Evolutionary conservation across 2,113 vertebrate genomes (phyloP).

Genomic region (Tachysurus vachellii): DNA sequence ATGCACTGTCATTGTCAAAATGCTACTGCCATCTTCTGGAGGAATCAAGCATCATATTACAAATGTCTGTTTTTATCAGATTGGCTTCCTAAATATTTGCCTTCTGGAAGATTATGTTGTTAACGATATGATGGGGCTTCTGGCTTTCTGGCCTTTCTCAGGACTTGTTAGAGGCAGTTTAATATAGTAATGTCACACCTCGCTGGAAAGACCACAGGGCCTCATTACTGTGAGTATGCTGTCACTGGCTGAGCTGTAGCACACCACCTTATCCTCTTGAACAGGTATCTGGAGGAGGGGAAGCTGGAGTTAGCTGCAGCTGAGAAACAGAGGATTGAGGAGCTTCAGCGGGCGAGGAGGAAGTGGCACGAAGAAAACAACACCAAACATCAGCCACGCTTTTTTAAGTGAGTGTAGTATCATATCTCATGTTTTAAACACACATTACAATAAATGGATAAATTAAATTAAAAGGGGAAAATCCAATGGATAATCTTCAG

Average conservation of each 20-base stretch:
- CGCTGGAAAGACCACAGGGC: not conserved
- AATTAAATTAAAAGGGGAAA: too few species aligned
- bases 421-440: not conserved
- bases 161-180: not conserved
- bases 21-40: slow-evolving; percentile 41
- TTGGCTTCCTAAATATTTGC: not conserved
- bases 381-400: slow-evolving; percentile 87
- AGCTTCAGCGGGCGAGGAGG: slow-evolving; percentile 86
- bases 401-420: slow-evolving; percentile 89
- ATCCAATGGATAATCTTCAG: not conserved
- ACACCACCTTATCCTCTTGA: slow-evolving; percentile 35
- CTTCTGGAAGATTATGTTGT: not conserved
- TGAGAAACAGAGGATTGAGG: slow-evolving; percentile 95
- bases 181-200: not conserved
- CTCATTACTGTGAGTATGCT: not conserved
- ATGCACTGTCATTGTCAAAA: not conserved
- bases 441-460: not conserved
- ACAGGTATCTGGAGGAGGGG: slow-evolving; percentile 89
- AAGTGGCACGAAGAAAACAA: slow-evolving; percentile 91
- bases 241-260: not conserved
- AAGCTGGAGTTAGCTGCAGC: slow-evolving; percentile 87
- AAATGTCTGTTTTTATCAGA: not conserved
- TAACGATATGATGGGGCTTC: not conserved
- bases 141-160: not conserved
- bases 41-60: not conserved